These are phyloP conservation scores for Agrilus planipennis DNA, from an alignment of 1,140 invertebrate species.

Conservation along the genomic window DNA sequence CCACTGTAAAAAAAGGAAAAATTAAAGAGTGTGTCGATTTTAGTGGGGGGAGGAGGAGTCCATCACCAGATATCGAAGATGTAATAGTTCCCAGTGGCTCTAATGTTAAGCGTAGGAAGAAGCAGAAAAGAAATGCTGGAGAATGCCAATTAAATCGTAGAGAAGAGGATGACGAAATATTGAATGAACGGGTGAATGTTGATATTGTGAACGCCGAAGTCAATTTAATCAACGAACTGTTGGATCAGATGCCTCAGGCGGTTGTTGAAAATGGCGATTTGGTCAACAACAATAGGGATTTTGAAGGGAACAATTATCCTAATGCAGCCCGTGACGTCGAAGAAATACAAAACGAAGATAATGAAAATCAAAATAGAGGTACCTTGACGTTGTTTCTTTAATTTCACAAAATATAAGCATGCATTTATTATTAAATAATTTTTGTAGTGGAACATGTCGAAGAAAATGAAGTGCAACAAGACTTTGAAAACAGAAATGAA, in stretches of 20 bases:
- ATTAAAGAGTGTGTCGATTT: no score
- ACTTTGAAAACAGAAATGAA: constrained; percentile 22
- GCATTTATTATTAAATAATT: no score
- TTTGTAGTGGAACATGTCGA: no score
- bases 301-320: constrained; percentile 40
- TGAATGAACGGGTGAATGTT: neutral
- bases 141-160: neutral
- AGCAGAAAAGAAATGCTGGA: neutral
- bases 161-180: neutral
- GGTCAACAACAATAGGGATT: constrained; percentile 43
- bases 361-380: no score
- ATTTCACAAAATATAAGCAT: no score
- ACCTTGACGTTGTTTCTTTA: no score
- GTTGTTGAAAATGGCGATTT: constrained; percentile 42
- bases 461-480: no score
- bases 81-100: constrained; percentile 5
- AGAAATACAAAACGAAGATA: constrained; percentile 25
- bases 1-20: no score
- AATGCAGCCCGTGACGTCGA: constrained; percentile 17
- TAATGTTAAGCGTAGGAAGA: constrained; percentile 6
- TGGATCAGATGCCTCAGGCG: neutral
- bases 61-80: neutral
- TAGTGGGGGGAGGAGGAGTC: no score
- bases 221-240: neutral
- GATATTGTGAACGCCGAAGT: constrained; percentile 1